phyloP scores from a whole-genome alignment of 2,888 invertebrate species.

The Pammene fasciana region DNA sequence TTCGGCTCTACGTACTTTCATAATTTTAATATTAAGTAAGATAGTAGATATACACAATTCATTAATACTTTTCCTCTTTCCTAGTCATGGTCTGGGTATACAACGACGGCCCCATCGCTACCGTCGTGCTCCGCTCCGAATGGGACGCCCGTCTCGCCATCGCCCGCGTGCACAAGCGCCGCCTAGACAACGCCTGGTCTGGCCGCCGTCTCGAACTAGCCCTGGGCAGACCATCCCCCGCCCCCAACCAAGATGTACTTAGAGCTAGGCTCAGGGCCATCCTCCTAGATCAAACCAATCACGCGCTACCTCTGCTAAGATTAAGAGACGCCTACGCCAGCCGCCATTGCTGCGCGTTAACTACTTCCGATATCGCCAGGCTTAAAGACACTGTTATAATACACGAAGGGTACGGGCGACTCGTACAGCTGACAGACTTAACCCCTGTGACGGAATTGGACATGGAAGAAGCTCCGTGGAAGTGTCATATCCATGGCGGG shows the following conservation, averaged over 20 bases:
- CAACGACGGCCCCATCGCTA: constrained; percentile 84
- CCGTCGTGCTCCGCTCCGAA: constrained; percentile 87
- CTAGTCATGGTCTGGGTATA: constrained; percentile 69
- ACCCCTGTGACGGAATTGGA: constrained; percentile 66
- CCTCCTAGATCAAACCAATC: constrained; percentile 89
- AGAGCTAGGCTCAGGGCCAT: constrained; percentile 88
- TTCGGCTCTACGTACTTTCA: no score
- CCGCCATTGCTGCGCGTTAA: constrained; percentile 89
- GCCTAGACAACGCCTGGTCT: constrained; percentile 85
- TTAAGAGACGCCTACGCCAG: constrained; percentile 93
- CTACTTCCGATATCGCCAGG: constrained; percentile 87
- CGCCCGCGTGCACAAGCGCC: constrained; percentile 91
- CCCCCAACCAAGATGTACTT: constrained; percentile 85
- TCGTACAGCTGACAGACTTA: constrained; percentile 72
- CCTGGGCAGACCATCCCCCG: constrained; percentile 83
- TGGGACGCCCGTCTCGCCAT: constrained; percentile 90
- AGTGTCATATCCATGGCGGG: constrained; percentile 78
- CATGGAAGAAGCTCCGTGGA: constrained; percentile 77
- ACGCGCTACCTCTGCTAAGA: constrained; percentile 90
- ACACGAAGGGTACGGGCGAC: constrained; percentile 73
- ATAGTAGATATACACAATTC: no score
- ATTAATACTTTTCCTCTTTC: not conserved
- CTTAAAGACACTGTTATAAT: constrained; percentile 87
- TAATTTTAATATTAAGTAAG: no score
- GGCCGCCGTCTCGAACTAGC: constrained; percentile 91